Evolutionary conservation across 2,888 invertebrate genomes (phyloP).

Genomic region (Himalopsyche kuldschensis): DNA sequence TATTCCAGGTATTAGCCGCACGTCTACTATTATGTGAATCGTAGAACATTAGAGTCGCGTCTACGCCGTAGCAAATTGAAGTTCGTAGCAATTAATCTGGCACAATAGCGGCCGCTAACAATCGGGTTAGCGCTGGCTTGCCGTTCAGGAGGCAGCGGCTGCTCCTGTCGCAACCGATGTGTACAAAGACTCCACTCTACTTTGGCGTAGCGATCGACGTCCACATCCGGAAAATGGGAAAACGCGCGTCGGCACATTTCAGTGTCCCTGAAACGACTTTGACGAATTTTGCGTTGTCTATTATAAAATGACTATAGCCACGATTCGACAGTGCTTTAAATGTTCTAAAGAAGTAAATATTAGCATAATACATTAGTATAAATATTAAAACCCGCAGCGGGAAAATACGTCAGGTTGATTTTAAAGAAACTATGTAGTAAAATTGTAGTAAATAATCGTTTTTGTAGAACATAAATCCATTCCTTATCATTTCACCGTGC

Average conservation of each 20-base stretch:
- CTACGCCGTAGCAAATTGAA: slow-evolving; percentile 8
- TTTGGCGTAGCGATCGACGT: neutral
- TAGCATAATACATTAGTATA: no score
- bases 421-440: no score
- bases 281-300: neutral
- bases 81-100: slow-evolving; percentile 18
- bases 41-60: neutral
- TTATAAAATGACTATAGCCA: neutral
- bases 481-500: no score
- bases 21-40: neutral
- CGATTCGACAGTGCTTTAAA: no score
- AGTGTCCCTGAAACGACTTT: neutral
- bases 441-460: no score
- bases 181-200: neutral
- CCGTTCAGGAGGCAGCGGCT: neutral
- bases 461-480: no score
- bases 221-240: neutral
- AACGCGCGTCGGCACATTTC: neutral
- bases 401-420: no score
- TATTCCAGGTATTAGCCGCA: neutral
- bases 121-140: slow-evolving; percentile 19
- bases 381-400: no score
- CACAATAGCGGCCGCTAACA: slow-evolving; percentile 24
- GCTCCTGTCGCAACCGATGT: neutral
- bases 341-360: no score